A percentile compares a stretch with the other conserved stretches of the same genome.
Evolutionary conservation across 2,797 vertebrate species (phyloP).

Genomic region (Muscicapa striata): DNA sequence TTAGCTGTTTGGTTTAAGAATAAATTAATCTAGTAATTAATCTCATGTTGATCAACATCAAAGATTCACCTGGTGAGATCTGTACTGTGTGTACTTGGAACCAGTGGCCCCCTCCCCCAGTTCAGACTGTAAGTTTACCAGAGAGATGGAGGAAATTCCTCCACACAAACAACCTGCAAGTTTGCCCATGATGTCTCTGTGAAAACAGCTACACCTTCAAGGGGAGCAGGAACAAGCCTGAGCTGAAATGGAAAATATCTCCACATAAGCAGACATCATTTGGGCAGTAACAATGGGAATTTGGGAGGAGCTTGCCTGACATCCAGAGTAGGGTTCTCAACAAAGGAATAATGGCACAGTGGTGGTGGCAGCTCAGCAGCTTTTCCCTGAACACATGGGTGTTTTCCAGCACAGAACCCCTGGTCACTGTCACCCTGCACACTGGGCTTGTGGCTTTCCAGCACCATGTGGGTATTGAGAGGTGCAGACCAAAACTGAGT

Average conservation of each 20-base stretch:
- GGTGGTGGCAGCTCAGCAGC: fast-evolving
- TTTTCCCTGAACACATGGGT: fast-evolving
- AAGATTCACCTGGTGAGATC: not conserved
- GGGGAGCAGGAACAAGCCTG: not conserved
- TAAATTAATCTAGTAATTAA: not conserved
- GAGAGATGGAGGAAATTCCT: not conserved
- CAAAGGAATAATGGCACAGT: not conserved
- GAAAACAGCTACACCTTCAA: not conserved
- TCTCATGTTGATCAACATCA: not conserved
- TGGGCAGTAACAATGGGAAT: not conserved
- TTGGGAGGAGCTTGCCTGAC: not conserved
- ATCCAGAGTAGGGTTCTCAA: not conserved
- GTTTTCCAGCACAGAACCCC: not conserved
- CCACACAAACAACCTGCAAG: not conserved
- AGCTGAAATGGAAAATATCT: not conserved
- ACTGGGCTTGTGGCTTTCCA: not conserved
- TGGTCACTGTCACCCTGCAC: not conserved
- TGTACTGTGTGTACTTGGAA: not conserved
- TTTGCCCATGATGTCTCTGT: not conserved
- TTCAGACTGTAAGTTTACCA: not conserved
- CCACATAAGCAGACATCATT: not conserved
- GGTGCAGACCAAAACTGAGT: not conserved
- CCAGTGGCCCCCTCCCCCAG: not conserved
- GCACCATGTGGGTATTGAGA: not conserved
- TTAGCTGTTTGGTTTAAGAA: not conserved